Conservation (phyloP, 2,888 invertebrate species). For the Carpatolechia fugitivella region DNA sequence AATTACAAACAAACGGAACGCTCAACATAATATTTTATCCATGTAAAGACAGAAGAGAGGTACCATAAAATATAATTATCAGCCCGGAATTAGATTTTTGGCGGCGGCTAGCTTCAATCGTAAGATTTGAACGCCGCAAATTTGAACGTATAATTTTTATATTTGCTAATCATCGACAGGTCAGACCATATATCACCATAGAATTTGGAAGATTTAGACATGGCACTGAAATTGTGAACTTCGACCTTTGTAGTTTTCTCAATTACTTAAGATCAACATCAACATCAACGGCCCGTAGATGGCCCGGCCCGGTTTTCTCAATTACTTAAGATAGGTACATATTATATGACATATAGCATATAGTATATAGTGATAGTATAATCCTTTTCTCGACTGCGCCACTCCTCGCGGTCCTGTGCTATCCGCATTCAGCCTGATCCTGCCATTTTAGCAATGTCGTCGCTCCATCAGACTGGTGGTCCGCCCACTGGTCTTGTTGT, state of each 20-base stretch:
- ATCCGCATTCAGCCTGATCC: no score
- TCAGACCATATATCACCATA: conserved; percentile 3
- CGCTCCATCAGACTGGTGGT: no score
- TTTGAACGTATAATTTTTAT: conserved; percentile 11
- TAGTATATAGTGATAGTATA: no score
- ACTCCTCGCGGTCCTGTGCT: no score
- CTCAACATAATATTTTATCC: background rate
- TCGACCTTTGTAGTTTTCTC: background rate
- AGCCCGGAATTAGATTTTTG: background rate
- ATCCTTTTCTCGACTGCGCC: no score
- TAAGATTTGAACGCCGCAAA: background rate
- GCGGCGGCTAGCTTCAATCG: background rate
- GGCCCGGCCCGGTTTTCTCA: no score
- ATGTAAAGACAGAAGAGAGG: background rate
- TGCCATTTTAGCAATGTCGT: no score
- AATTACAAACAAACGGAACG: background rate
- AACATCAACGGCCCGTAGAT: no score
- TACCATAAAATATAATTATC: conserved; percentile 12
- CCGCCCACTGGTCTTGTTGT: no score
- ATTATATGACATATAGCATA: no score
- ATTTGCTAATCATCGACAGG: conserved; percentile 13
- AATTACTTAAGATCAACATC: no score
- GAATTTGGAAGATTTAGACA: conserved; percentile 1
- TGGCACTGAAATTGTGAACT: background rate
- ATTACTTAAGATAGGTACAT: no score